Percentiles rank a stretch among this genome's conserved stretches.
Evolutionary conservation across 2,888 invertebrate genomes (phyloP).

Genomic region (Tetranychus truncatus): DNA sequence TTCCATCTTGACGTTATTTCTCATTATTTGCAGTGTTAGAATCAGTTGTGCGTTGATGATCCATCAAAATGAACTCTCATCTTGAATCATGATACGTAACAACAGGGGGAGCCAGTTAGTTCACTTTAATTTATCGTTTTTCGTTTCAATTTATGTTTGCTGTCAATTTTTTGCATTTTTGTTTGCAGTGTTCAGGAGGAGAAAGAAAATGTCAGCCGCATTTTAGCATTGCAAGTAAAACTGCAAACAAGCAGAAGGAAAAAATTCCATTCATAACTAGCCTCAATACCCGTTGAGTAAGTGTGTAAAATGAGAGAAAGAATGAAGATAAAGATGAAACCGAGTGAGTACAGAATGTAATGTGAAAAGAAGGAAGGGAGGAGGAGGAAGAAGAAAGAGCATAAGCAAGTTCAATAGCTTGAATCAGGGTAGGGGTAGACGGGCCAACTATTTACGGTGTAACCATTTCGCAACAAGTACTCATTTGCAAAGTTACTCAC

Average conservation of each 20-base stretch:
- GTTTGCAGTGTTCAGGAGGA: not conserved
- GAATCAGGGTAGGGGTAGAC: not conserved
- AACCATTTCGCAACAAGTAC: not conserved
- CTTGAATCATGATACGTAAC: too few species aligned
- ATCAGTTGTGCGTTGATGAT: too few species aligned
- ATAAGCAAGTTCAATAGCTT: not conserved
- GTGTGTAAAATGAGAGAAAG: slow-evolving; percentile 5
- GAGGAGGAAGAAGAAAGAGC: slow-evolving; percentile 7
- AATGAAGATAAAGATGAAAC: not conserved
- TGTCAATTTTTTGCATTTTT: not conserved
- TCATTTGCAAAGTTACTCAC: not conserved
- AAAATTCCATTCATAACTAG: slow-evolving; percentile 1
- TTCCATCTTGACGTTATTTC: too few species aligned
- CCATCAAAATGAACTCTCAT: too few species aligned
- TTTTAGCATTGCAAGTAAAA: not conserved
- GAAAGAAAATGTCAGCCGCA: not conserved
- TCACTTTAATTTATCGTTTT: too few species aligned
- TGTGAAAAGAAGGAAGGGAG: not conserved
- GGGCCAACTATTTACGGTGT: slow-evolving; percentile 1
- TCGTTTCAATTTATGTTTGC: not conserved
- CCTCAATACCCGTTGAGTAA: slow-evolving; percentile 1
- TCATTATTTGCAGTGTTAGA: too few species aligned
- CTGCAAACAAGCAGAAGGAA: not conserved
- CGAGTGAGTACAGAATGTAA: not conserved
- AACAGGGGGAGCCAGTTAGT: too few species aligned